Evolutionary conservation across 2,113 vertebrate genomes (phyloP).

Genomic region (Chiloscyllium plagiosum): DNA sequence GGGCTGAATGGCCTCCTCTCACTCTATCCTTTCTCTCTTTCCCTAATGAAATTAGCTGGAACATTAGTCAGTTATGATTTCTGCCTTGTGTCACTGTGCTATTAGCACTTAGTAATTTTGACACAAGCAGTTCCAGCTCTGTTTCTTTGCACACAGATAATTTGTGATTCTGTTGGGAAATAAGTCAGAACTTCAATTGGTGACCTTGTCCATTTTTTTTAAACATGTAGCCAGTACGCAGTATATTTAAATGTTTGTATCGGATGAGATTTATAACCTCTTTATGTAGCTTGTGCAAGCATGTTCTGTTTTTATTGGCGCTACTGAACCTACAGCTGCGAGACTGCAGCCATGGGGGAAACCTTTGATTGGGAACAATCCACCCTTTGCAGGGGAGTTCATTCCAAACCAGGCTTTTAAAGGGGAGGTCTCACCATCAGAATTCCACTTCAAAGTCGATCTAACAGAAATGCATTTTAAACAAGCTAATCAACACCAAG

Average conservation of each 20-base stretch:
- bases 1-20: background rate
- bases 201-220: background rate
- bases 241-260: background rate
- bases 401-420: background rate
- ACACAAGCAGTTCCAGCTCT: background rate
- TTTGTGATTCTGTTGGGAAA: background rate
- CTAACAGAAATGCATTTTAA: background rate
- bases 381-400: background rate
- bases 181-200: background rate
- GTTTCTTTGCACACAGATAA: background rate
- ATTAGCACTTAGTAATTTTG: background rate
- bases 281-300: background rate
- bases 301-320: conserved; percentile 6
- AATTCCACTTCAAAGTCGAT: background rate
- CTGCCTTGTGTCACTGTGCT: background rate
- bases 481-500: background rate
- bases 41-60: background rate
- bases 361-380: background rate
- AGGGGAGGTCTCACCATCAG: background rate
- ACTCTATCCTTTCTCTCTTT: background rate
- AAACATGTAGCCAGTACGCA: background rate
- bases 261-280: conserved; percentile 1
- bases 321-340: background rate
- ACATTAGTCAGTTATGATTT: background rate
- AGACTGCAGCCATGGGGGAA: background rate